Percentiles rank a stretch among this genome's conserved stretches.
Evolutionary conservation across 2,888 invertebrate species (phyloP).

Genomic region (Drosophila bunnanda): DNA sequence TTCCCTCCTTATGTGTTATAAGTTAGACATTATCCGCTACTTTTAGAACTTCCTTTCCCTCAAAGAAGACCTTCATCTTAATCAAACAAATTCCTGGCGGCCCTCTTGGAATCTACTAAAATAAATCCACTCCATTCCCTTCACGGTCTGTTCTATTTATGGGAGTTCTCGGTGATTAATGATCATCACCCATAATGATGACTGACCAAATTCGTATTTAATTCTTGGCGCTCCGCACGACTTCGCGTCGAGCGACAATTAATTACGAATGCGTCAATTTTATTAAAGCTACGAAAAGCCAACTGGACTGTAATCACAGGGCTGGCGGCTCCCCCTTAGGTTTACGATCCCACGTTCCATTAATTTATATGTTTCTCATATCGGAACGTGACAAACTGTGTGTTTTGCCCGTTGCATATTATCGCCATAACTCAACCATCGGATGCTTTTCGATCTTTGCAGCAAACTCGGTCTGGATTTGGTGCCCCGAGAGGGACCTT

Average conservation of each 20-base stretch:
- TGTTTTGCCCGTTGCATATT: constrained; percentile 14
- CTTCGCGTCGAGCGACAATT: constrained; percentile 58
- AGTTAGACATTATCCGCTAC: too few species aligned
- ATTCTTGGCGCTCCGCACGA: constrained; percentile 55
- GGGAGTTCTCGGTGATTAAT: constrained; percentile 62
- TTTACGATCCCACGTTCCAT: constrained; percentile 25
- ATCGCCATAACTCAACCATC: constrained; percentile 31
- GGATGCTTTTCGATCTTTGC: constrained; percentile 75
- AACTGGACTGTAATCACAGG: constrained; percentile 44
- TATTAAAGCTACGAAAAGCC: constrained; percentile 49
- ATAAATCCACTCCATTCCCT: constrained; percentile 18
- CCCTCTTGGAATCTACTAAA: neutral
- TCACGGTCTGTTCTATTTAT: constrained; percentile 31
- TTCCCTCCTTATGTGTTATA: too few species aligned
- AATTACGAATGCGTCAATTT: constrained; percentile 68
- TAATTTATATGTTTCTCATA: constrained; percentile 35
- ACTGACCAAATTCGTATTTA: constrained; percentile 70
- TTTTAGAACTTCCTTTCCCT: neutral
- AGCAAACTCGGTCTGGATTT: constrained; percentile 96
- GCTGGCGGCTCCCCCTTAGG: constrained; percentile 20
- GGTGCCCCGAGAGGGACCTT: constrained; percentile 94
- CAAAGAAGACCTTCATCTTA: neutral
- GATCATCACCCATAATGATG: constrained; percentile 48
- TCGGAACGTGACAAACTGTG: constrained; percentile 68
- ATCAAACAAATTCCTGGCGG: neutral